Evolutionary conservation across 1,140 invertebrate species (phyloP).

Genomic region (Drosophila nasuta): DNA sequence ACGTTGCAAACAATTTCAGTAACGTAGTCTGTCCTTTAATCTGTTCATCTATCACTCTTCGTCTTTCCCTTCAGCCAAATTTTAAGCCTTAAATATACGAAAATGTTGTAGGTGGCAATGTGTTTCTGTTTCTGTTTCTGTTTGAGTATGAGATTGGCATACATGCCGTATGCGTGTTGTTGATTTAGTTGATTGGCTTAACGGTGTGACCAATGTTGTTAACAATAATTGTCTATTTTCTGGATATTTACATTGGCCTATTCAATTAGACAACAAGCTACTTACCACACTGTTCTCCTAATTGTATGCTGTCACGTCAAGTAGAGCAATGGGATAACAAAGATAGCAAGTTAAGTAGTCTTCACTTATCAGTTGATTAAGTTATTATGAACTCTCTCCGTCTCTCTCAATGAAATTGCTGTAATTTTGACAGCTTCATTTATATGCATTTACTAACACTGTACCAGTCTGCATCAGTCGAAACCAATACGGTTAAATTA

Average conservation of each 20-base stretch:
- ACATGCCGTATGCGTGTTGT: constrained; percentile 72
- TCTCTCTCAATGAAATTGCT: background rate
- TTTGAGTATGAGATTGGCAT: constrained; percentile 41
- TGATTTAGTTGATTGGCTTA: constrained; percentile 78
- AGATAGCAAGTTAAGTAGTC: constrained; percentile 2
- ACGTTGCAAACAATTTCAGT: constrained; percentile 48
- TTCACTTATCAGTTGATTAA: constrained; percentile 35
- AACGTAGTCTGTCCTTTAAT: constrained; percentile 7
- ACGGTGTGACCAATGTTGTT: constrained; percentile 54
- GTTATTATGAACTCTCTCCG: constrained; percentile 6
- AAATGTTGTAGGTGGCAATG: constrained; percentile 18
- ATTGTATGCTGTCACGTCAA: constrained; percentile 1
- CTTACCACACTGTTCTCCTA: constrained; percentile 37
- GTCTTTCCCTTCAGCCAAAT: constrained; percentile 43
- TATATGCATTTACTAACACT: background rate
- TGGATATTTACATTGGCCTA: constrained; percentile 50
- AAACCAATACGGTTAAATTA: background rate
- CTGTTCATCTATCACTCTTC: constrained; percentile 26
- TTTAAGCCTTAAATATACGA: constrained; percentile 71
- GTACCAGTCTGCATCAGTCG: background rate
- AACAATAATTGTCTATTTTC: constrained; percentile 71
- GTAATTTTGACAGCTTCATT: constrained; percentile 9
- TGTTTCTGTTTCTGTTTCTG: background rate
- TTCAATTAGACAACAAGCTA: constrained; percentile 53
- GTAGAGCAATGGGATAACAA: constrained; percentile 11